Base-by-base conservation (phyloP, 2,113 vertebrate species). In the Elachura formosa region DNA sequence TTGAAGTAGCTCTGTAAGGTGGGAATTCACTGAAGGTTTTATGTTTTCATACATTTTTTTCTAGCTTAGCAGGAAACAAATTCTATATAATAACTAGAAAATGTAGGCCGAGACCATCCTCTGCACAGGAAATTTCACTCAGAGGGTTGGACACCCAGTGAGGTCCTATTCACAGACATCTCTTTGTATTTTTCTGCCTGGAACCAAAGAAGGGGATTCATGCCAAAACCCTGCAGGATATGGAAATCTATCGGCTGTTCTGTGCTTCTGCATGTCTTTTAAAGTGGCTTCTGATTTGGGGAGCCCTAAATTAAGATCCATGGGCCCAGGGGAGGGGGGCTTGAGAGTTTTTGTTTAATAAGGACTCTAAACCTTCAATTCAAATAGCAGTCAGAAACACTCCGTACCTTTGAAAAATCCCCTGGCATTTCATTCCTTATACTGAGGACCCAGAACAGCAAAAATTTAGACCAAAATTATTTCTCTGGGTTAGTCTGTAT, bases 151-250 rank as follows among this genome's bases (percentile, higher is more conserved):
- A 95, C 92, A 94, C 95, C 93, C 90, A 90, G 94, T 10, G 85
- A 96, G 90, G 95, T 93, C 95, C 93, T 96, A 97, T 95, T 96
- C 96, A 96, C 85, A 96, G 91, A 94, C 74, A 1, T 84, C 79
- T 86, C 96, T 96, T 90, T 97, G 95, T 96, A 92, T 96, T 96
- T 97, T 96, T 96, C 94, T 94, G 89, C 91, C 91, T 96, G 91
- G 94, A 96, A 94, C 94, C 94, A 97, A 94, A 96, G 89, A 91
- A 96, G 92, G 93, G 94, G 94, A 94, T 96, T 96, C 94, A 93
- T 96, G 93, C 95, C 93, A 94, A 91, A 97, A 96, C 94, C 87
- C 94, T 84, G 96, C 96, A 96, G 91, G 94, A 94, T 95, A 93
- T 97, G 93, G 94, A 95, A 96, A 96, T 96, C 93, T 94, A 93